Conservation (phyloP, 37 sponge, comb jelly and placozoan genomes). For the Bolinopsis microptera region DNA sequence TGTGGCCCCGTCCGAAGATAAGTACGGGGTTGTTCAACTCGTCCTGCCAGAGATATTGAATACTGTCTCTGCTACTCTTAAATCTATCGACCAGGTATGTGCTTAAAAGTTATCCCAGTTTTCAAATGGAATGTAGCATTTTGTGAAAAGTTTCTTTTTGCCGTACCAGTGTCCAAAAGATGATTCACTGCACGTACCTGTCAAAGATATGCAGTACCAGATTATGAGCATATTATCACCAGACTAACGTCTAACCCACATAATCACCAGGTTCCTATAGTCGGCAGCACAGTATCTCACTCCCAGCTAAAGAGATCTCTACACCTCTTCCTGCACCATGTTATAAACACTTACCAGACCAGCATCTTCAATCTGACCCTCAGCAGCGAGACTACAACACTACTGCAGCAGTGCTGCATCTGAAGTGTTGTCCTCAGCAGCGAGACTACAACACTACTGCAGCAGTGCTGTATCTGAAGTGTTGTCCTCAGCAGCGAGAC, state of each 20-base stretch:
- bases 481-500: no score
- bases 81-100: conserved; percentile 54
- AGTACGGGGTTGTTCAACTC: conserved; percentile 34
- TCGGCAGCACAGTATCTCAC: not conserved
- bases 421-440: no score
- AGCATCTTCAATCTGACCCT: not conserved
- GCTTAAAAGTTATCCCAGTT: no score
- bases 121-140: no score
- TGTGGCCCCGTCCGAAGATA: not conserved
- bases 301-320: conserved; percentile 16
- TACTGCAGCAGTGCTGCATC: conserved; percentile 14
- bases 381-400: not conserved
- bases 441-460: no score
- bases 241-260: no score
- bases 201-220: no score
- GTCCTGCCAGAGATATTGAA: conserved; percentile 46
- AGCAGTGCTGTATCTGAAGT: no score
- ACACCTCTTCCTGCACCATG: conserved; percentile 28
- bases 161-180: no score
- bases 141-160: no score
- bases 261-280: not conserved
- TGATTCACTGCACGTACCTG: no score
- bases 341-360: not conserved
- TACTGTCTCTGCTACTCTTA: not conserved
- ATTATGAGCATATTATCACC: no score